Base-by-base conservation (phyloP, 2,113 vertebrate genomes). In the Leptocoma aspasia region DNA sequence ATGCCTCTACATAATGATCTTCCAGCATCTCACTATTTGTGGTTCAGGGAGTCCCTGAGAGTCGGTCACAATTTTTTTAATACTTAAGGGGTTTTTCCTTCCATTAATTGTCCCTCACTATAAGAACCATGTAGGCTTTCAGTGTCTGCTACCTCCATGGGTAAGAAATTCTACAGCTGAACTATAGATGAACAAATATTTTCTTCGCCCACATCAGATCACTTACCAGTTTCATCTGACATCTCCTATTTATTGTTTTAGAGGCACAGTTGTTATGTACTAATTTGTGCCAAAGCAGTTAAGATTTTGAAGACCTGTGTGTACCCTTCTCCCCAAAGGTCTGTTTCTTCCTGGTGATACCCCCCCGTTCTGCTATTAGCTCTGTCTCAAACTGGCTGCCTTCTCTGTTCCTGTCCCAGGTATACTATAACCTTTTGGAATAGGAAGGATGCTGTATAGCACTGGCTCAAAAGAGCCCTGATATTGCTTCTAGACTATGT, bases 121-220 rank as follows among this genome's bases (percentile, higher is more conserved):
- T 56, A 31, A 83, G 42, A 89, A 78, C 13, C 17, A 33, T 7
- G 7, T 39, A 39, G n/a, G 16, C 13, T 66, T 89, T 49, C 59
- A 69, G 17, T 53, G 47, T 20, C 42, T 42, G 14, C 47, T 73
- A 1, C 16, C 23, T 66, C 42, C 60, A 12, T 0, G 7, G 30
- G 2, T n/a, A 72, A 64, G 57, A 82, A 95, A 70, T 50, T 47
- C 26, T 42, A 16, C 21, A 59, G 21, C 12, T 75, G 64, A 80
- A 31, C 57, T n/a, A 17, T 2, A 42, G 24, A 56, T 35, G 17
- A 83, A 81, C 9, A 70, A 63, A 20, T 81, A 41, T 52, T 92
- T 50, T 59, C 7, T 66, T 84, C 0, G 0, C 8, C 27, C 52
- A 19, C 13, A 10, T 66, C 54, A 63, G 16, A 71, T 26, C 13